These are phyloP conservation scores for Eledone cirrhosa DNA, from an alignment of 2,888 invertebrate genomes.

Conservation along the genomic window DNA sequence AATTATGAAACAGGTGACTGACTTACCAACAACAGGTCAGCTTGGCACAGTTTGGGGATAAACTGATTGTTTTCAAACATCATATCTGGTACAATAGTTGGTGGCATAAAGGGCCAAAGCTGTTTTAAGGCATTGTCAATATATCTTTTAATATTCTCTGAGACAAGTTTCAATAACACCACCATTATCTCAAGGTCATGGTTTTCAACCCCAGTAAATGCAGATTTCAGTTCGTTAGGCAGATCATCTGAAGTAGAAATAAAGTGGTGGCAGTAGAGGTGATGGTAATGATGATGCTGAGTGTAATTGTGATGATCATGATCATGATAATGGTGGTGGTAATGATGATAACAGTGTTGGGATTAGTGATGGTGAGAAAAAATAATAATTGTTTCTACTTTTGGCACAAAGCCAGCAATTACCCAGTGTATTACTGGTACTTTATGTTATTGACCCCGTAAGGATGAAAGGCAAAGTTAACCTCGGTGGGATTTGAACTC, in stretches of 20 bases:
- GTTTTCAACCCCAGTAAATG: not conserved
- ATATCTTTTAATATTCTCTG: slow-evolving; percentile 27
- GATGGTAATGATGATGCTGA: no score
- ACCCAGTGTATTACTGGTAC: no score
- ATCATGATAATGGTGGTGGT: no score
- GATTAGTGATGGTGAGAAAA: no score
- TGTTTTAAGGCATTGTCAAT: slow-evolving; percentile 32
- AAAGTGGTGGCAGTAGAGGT: no score
- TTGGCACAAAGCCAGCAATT: no score
- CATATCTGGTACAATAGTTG: slow-evolving; percentile 34
- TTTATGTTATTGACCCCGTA: no score
- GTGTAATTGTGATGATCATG: no score
- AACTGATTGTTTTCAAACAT: slow-evolving; percentile 29
- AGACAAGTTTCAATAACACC: slow-evolving; percentile 32
- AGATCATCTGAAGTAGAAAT: not conserved
- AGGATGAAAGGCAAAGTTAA: no score
- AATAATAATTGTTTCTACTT: no score
- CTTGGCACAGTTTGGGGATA: slow-evolving; percentile 32
- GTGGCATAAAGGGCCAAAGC: slow-evolving; percentile 34
- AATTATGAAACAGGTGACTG: not conserved
- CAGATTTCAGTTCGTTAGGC: not conserved
- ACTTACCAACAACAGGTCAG: slow-evolving; percentile 35
- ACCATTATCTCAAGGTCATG: not conserved
- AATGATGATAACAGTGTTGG: no score
- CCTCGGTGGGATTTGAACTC: no score